These are phyloP conservation scores for Lasiurus cinereus DNA, from an alignment of 2,113 vertebrate genomes.

Conservation along the genomic window DNA sequence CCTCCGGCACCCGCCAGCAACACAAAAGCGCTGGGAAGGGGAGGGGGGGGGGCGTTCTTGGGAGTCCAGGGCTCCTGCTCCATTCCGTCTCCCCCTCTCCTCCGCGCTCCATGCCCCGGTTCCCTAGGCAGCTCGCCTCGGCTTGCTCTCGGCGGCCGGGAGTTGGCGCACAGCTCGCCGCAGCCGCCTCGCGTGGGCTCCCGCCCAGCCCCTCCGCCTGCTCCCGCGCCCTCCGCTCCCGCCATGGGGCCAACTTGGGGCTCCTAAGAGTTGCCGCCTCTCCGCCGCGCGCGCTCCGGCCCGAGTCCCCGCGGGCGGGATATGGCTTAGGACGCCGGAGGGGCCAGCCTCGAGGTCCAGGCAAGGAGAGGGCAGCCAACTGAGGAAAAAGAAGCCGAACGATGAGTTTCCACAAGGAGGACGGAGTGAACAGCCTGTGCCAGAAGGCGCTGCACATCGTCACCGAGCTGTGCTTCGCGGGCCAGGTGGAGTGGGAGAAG, in stretches of 20 bases:
- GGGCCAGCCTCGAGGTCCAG: background rate
- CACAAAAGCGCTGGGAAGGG: conserved; percentile 61
- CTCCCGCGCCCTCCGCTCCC: background rate
- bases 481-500: conserved; percentile 95
- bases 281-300: background rate
- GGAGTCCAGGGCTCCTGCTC: conserved; percentile 57
- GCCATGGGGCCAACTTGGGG: conserved; percentile 66
- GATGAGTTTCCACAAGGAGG: conserved; percentile 94
- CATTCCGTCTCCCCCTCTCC: conserved; percentile 71
- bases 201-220: background rate
- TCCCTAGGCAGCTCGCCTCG: conserved; percentile 31
- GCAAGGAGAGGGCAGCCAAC: background rate
- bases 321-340: conserved; percentile 89
- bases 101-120: background rate
- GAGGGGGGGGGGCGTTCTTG: background rate
- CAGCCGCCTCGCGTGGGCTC: background rate
- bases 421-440: conserved; percentile 95
- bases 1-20: conserved; percentile 68
- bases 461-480: conserved; percentile 95
- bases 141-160: conserved; percentile 34
- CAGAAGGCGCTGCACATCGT: conserved; percentile 97
- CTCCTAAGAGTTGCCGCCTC: background rate
- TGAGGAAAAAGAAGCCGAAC: background rate
- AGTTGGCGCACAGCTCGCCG: conserved; percentile 13
- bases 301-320: conserved; percentile 75